Percentiles rank a stretch among this genome's conserved stretches.
Conservation (phyloP, 2,113 vertebrate species). For the Hyperopisus bebe region DNA sequence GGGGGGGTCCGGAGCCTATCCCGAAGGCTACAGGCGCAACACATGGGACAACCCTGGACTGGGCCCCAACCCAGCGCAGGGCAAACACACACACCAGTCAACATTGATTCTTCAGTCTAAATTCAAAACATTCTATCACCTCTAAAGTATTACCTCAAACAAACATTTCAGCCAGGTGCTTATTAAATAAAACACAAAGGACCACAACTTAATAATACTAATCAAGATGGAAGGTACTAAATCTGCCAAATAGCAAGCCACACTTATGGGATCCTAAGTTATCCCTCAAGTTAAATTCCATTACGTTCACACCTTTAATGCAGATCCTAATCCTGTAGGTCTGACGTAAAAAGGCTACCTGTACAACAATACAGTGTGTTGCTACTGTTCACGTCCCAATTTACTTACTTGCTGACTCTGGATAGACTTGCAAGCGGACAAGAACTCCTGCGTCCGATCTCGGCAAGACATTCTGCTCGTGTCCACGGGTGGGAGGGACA, state of each 20-base stretch:
- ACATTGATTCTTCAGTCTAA: background rate
- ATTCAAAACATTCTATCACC: background rate
- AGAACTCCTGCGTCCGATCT: constrained; percentile 84
- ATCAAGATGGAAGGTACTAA: background rate
- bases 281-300: background rate
- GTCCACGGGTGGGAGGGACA: constrained; percentile 26
- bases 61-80: background rate
- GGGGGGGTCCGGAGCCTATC: no score
- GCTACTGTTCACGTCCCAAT: background rate
- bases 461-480: constrained; percentile 78
- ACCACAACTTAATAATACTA: background rate
- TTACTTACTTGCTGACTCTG: constrained; percentile 73
- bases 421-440: constrained; percentile 86
- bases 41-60: background rate
- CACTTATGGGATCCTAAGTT: background rate
- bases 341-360: background rate
- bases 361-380: background rate
- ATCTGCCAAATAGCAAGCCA: background rate
- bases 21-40: background rate
- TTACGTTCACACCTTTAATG: background rate
- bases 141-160: background rate
- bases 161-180: background rate
- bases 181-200: background rate
- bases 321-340: background rate
- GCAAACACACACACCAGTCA: background rate